phyloP scores from a whole-genome alignment of 2,888 invertebrate species.

The Anaspis maculata region DNA sequence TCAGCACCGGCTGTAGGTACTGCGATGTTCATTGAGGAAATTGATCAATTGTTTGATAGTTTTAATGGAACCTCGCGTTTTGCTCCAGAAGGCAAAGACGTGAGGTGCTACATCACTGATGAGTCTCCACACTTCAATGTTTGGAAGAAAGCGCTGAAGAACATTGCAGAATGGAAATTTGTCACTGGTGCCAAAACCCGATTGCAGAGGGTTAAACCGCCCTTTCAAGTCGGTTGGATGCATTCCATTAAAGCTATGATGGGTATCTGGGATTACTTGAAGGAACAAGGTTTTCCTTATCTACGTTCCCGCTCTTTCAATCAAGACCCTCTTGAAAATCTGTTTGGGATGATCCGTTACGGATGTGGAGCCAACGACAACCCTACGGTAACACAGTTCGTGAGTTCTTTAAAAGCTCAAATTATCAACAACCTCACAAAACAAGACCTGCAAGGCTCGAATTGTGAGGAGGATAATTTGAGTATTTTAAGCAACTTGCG shows the following conservation, averaged over 20 bases:
- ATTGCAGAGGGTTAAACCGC: too few relatives aligned
- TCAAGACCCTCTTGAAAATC: slow-evolving; percentile 1
- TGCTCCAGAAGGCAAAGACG: background rate
- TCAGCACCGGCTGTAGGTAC: background rate
- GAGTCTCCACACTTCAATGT: background rate
- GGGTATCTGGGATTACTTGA: background rate
- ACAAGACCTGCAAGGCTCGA: slow-evolving; percentile 1
- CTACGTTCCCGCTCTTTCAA: background rate
- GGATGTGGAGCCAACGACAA: slow-evolving; percentile 12
- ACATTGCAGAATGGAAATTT: background rate
- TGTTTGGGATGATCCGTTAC: slow-evolving; percentile 5
- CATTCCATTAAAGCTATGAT: background rate
- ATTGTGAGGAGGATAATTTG: slow-evolving; percentile 3
- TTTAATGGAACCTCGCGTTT: background rate
- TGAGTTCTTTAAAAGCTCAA: slow-evolving; percentile 8
- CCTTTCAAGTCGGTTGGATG: background rate
- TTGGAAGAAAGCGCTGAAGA: background rate
- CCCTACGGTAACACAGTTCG: slow-evolving; percentile 8
- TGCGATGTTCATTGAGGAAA: slow-evolving; percentile 1
- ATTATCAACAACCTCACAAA: slow-evolving; percentile 8
- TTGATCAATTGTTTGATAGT: slow-evolving; percentile 1
- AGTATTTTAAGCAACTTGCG: slow-evolving; percentile 1
- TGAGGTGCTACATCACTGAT: background rate
- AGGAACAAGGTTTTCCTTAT: background rate
- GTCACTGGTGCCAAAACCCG: too few relatives aligned